Base-by-base conservation (phyloP, 2,113 vertebrate genomes). In the Apodemus sylvaticus region DNA sequence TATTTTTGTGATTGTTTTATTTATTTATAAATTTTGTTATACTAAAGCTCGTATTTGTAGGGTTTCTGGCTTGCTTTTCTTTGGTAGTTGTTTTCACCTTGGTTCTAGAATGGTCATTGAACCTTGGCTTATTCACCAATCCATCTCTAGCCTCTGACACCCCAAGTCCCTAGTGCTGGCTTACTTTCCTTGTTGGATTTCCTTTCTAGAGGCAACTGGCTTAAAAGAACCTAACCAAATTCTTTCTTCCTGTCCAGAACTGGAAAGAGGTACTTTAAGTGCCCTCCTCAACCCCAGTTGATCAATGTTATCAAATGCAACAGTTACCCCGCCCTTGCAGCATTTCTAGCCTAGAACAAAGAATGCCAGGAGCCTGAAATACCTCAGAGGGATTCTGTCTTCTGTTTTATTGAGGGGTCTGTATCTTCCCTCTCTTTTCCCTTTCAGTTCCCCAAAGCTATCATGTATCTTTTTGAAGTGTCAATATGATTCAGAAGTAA, bases 401-500 rank as follows among this genome's bases (percentile, higher is more conserved):
- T 94, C 73, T 86, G 78, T 48, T 86, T 94, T 89, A 19, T 58
- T 60, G 77, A 91, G 39, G 48, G 92, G 22, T 1, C 66, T 20
- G 3, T 81, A 64, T 14, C 16, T 94, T 83, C 66, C 58, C 73
- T 95, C 51, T 81, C 16, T 79, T 83, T 95, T 79, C 6, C 51
- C 79, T 95, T 81, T 81, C 89, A n/a, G 51, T 73, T 70, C 22
- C 88, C 92, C 48, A 89, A 87, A 91, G 86, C 51, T 66, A 90
- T 31, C 36, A 64, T 91, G 94, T 60, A 91, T 31, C 42, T 71
- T 87, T 91, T 74, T 92, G 0, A 86, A 68, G 62, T 64, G 74
- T 29, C 60, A 60, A 55, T n/a, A 60, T 71, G 82, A 78, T 91
- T 96, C 22, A 55, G 45, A 96, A 79, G 13, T 62, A 83, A 95